phyloP scores from a whole-genome alignment of 2,888 invertebrate species.

The Thera britannica region DNA sequence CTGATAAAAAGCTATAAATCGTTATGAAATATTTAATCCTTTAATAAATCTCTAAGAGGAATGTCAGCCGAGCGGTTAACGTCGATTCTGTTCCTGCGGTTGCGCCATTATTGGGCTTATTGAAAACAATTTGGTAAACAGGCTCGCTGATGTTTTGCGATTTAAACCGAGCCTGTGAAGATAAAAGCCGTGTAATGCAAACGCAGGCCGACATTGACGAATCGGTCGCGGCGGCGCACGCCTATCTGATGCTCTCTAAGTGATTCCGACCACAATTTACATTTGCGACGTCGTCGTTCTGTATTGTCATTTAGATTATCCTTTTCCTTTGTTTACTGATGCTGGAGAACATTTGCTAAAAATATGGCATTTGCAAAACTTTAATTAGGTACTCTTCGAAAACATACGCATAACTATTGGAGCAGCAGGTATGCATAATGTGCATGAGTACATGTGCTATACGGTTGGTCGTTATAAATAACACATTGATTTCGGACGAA shows the following conservation, averaged over 20 bases:
- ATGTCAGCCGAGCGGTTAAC: slow-evolving; percentile 64
- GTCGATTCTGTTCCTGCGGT: slow-evolving; percentile 61
- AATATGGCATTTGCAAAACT: slow-evolving; percentile 27
- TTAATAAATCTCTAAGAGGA: slow-evolving; percentile 64
- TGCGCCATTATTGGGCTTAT: slow-evolving; percentile 78
- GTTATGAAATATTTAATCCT: slow-evolving; percentile 72
- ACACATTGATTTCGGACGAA: slow-evolving; percentile 81
- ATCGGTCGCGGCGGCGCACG: slow-evolving; percentile 78
- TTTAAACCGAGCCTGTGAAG: slow-evolving; percentile 74
- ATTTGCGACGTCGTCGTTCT: slow-evolving; percentile 75
- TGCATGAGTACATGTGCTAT: slow-evolving; percentile 30
- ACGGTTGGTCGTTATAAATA: slow-evolving; percentile 69
- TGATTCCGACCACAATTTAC: slow-evolving; percentile 81
- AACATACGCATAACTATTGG: neutral
- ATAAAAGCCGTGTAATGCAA: slow-evolving; percentile 83
- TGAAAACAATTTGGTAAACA: slow-evolving; percentile 84
- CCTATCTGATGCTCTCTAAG: slow-evolving; percentile 83
- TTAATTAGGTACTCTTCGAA: slow-evolving; percentile 17
- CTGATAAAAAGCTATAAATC: slow-evolving; percentile 75
- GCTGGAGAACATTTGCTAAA: slow-evolving; percentile 19
- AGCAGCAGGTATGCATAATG: neutral
- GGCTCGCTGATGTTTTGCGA: slow-evolving; percentile 78
- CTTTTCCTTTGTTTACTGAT: slow-evolving; percentile 67
- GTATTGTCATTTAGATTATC: slow-evolving; percentile 75
- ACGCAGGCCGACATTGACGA: slow-evolving; percentile 81